These are phyloP conservation scores for Furnarius figulus DNA, from an alignment of 2,113 vertebrate genomes.

Conservation along the genomic window DNA sequence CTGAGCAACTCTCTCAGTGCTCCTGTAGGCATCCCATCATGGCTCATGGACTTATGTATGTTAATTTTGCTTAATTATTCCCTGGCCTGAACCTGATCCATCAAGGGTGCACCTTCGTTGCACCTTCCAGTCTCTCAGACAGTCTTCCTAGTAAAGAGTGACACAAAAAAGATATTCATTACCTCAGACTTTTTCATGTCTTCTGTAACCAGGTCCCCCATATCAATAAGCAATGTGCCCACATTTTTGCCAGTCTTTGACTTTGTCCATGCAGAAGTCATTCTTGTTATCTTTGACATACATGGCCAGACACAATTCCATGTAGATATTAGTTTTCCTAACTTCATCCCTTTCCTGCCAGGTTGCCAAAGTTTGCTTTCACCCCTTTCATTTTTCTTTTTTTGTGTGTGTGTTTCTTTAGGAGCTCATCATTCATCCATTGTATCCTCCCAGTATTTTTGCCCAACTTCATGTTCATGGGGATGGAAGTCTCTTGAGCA, in stretches of 20 bases:
- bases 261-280: not conserved
- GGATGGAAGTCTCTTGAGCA: not conserved
- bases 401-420: not conserved
- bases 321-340: not conserved
- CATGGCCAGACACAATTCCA: not conserved
- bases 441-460: not conserved
- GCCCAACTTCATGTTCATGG: not conserved
- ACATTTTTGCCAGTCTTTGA: not conserved
- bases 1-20: not conserved
- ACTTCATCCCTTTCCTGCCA: not conserved
- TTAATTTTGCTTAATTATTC: not conserved
- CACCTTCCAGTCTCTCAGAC: not conserved
- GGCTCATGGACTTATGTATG: not conserved
- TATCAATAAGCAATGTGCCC: not conserved
- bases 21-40: accelerated
- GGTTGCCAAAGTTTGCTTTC: not conserved
- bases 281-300: not conserved
- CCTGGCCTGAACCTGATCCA: not conserved
- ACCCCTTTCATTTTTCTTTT: not conserved
- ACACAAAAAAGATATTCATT: not conserved
- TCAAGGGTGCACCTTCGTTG: not conserved
- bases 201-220: not conserved
- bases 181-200: not conserved
- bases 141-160: not conserved
- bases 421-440: not conserved